Evolutionary conservation across 2,888 invertebrate species (phyloP).

Genomic region (Lasioglossum villosulum): DNA sequence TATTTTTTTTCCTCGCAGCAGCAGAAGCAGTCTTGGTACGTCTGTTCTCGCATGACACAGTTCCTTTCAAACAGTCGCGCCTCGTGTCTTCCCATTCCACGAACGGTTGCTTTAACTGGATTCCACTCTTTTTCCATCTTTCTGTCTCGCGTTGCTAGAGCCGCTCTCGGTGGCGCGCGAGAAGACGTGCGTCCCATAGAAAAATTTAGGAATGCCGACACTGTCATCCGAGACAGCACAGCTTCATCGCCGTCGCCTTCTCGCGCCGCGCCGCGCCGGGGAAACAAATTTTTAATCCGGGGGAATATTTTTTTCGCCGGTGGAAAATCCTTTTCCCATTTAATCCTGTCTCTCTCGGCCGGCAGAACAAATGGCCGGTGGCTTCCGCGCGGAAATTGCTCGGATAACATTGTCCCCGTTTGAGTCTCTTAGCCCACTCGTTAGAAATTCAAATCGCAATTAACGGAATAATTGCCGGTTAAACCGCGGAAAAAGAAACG

Average conservation of each 20-base stretch:
- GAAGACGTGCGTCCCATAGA: slow-evolving; percentile 6
- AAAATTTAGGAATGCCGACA: neutral
- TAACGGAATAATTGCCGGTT: slow-evolving; percentile 21
- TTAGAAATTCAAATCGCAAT: slow-evolving; percentile 26
- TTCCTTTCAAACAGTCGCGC: slow-evolving; percentile 9
- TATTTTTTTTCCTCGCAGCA: slow-evolving; percentile 5
- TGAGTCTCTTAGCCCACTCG: slow-evolving; percentile 4
- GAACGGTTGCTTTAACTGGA: slow-evolving; percentile 7
- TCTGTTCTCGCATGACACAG: slow-evolving; percentile 3
- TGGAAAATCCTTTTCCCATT: slow-evolving; percentile 34
- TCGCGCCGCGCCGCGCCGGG: neutral
- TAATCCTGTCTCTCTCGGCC: slow-evolving; percentile 31
- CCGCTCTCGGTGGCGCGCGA: neutral
- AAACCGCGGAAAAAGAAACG: neutral
- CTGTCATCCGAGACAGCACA: neutral
- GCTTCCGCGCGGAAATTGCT: slow-evolving; percentile 26
- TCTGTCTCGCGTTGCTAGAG: neutral
- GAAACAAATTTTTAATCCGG: slow-evolving; percentile 44
- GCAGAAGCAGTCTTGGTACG: neutral
- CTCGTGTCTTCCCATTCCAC: neutral
- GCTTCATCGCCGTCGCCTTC: slow-evolving; percentile 14
- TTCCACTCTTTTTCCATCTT: neutral
- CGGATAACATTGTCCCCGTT: slow-evolving; percentile 33
- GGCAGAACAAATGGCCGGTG: slow-evolving; percentile 25
- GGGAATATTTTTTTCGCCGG: slow-evolving; percentile 23